Base-by-base conservation (phyloP, 2,113 vertebrate species). In the Acrocephalus kingi region DNA sequence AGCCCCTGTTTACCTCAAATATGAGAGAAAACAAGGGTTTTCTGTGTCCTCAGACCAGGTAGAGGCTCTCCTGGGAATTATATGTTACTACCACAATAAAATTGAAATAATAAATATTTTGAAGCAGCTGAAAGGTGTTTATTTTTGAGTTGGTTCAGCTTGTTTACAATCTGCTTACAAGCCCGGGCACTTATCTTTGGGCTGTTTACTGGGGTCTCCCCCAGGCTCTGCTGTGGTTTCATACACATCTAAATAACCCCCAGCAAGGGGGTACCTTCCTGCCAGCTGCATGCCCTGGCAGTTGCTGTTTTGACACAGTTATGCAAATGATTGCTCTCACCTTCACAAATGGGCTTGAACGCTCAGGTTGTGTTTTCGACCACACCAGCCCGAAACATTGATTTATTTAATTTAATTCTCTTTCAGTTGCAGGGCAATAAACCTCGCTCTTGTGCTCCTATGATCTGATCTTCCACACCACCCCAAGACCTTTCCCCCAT, bases 291-390 rank as follows among this genome's bases (percentile, higher is more conserved):
- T 21, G 74, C 17, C 4, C 11, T 1, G 79, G 49, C 90, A 2
- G 94, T 89, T 96, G 92, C 92, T 95, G 93, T 92, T 97, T 94
- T 97, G 88, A 90, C 55, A 78, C 76, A 75, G 66, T 35, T 94
- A 97, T 96, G 94, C 96, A 97, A 97, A 96, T 92, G 15, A 48
- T 84, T 71, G 6, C 15, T 64, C 84, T 54, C 3, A 0, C 48
- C 73, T 86, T 66, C 6, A 19, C 64, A 64, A 81, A 46, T 4
- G 19, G 37, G 31, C 49, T 55, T 55, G 54, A 25, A 84, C 22
- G 35, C 51, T 92, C 52, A 27, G 28, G 39, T 86, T 0, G 0
- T 92, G 72, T 77, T 94, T 91, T 83, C 8, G 1, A 63, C 79
- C 54, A 39, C 19, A 7, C 22, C 73, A 80, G 56, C 45, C 39